Evolutionary conservation across 2,113 vertebrate species (phyloP), one percentile per base, ranked within the genome.

Genomic region (Chloebia gouldiae): DNA sequence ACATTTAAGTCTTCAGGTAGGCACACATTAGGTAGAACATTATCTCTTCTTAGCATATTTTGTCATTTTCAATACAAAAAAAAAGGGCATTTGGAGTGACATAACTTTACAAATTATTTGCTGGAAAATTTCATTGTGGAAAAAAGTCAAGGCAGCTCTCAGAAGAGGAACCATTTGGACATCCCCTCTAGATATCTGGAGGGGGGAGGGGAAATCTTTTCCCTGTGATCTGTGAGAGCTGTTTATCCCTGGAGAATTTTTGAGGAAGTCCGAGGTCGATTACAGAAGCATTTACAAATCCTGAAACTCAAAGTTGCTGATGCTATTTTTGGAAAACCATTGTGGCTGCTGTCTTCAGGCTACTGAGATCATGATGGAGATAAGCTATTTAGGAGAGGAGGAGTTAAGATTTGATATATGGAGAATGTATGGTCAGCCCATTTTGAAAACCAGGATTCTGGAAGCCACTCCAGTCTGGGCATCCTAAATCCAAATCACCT

Each of bases 281-380:
- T 60, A 35, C 19, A 83, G 51, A 82, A 84, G 20, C 76, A 28
- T 86, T 94, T 96, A 90, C 86, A 86, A 93, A 95, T 96, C 49
- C 65, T 44, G 93, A 95, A 96, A 95, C 94, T 35, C 35, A 92
- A 93, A 96, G 69, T 56, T 92, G 82, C 76, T 93, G 69, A 72
- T 54, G n/a, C 78, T 93, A 88, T 94, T 96, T 97, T 95, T 93
- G 56, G 95, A 93, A 93, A 88, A 49, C 13, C 7, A 16, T 72
- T 61, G 39, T 54, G 60, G 40, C 40, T 93, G 9, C 37, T 80
- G 10, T 79, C 44, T 81, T 88, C 37, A 86, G 37, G 69, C 68
- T 69, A 35, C 76, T 69, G 80, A 88, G 51, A 40, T 56, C 56
- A 56, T 22, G 28, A 47, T 5, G 30, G 21, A 79, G 13, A 77